Conservation (phyloP, 2,888 invertebrate species). For the Beris chalybata region DNA sequence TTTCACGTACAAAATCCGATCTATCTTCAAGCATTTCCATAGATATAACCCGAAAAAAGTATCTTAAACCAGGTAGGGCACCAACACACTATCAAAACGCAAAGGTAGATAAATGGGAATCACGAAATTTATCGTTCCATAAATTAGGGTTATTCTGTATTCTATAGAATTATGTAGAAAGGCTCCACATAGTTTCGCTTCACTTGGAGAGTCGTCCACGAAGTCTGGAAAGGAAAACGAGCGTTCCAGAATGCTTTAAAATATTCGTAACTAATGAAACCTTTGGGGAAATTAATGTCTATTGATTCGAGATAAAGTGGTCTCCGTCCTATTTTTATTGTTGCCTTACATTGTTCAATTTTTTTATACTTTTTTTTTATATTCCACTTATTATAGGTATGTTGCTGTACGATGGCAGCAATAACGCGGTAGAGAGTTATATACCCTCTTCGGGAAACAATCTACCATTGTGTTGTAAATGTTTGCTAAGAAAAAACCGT, state of each 20-base stretch:
- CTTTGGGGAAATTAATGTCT: conserved; percentile 38
- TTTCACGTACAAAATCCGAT: conserved; percentile 29
- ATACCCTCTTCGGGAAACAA: too few relatives aligned
- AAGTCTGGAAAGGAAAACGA: conserved; percentile 14
- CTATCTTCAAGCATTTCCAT: conserved; percentile 6
- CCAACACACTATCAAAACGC: conserved; percentile 25
- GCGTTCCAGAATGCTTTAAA: conserved; percentile 18
- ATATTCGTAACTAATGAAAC: conserved; percentile 34
- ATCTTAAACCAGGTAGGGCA: conserved; percentile 34
- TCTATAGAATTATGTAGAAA: conserved; percentile 35
- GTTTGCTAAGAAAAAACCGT: too few relatives aligned
- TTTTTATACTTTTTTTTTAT: conserved; percentile 3
- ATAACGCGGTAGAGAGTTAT: too few relatives aligned
- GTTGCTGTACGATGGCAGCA: too few relatives aligned
- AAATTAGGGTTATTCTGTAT: conserved; percentile 40
- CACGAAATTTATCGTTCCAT: conserved; percentile 41
- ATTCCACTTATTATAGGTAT: background rate
- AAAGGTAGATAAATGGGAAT: conserved; percentile 38
- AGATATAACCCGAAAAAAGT: conserved; percentile 23
- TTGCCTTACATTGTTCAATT: conserved; percentile 26
- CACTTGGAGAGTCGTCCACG: conserved; percentile 6
- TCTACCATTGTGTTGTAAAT: too few relatives aligned
- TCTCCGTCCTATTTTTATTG: conserved; percentile 34
- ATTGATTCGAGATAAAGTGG: conserved; percentile 33
- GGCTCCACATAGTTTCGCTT: background rate